Base-by-base conservation (phyloP, 2,113 vertebrate species). In the Setophaga coronata region DNA sequence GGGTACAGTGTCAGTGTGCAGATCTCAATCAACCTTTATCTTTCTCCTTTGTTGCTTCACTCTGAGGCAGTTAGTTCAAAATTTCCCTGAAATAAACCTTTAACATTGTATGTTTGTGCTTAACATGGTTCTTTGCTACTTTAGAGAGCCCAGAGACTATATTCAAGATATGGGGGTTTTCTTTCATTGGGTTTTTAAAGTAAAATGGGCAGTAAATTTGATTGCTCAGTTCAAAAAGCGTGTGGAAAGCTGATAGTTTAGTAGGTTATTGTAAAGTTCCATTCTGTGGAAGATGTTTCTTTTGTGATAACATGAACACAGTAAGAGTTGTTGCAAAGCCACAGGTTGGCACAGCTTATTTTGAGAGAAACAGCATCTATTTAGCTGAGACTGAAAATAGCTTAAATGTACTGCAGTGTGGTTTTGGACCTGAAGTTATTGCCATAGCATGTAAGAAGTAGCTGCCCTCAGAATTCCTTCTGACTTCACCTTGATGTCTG, bases 1-100 rank as follows among this genome's bases (percentile, higher is more conserved):
- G 97, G 83, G 98, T 97, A 79, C 40, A 33, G 33, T 40, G 14
- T 17, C 33, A 23, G 18, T 18, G 31, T 67, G 24, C 34, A 91
- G 5, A 72, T 66, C 47, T 51, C 36, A 33, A 56, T 40, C 40
- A 40, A 47, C 33, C 47, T 89, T 66, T 45, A 4, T 61, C 33
- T 56, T 78, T 61, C 48, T 56, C 36, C 10, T 71, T 78, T 85
- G 29, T 33, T 81, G 38, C 66, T 95, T 7, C 3, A 18, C 34
- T 89, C 38, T 65, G 43, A 69, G 54, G 40, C 43, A 50, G 29
- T 69, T 82, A 0, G 3, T 82, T 64, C 12, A 40, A 5, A 36
- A 33, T 42, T 53, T 86, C 34, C 18, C 34, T 56, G 67, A 66
- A 83, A 61, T 38, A 88, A 77, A 70, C 18, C 10, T 77, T 77